phyloP scores from a whole-genome alignment of 2,797 vertebrate genomes.

The Rhyacichthys aspro region DNA sequence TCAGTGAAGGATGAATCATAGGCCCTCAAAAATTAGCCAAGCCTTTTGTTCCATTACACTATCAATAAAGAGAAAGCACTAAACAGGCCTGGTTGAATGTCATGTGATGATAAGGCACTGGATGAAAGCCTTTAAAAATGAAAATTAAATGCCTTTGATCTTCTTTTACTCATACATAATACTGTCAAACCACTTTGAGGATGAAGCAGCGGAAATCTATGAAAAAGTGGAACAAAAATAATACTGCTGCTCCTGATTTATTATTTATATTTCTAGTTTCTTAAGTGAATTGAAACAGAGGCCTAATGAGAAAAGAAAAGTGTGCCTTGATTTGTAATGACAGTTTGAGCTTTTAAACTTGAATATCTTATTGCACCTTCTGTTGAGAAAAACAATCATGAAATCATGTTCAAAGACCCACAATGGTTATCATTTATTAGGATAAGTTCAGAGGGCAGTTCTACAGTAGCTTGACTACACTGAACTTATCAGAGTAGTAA shows the following conservation, averaged over 20 bases:
- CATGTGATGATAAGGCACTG: constrained; percentile 43
- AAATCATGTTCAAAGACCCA: too few species aligned
- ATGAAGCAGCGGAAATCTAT: constrained; percentile 29
- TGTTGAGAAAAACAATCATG: too few species aligned
- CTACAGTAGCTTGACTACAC: constrained; percentile 47
- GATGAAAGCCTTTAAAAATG: constrained; percentile 59
- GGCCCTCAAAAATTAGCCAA: constrained; percentile 28
- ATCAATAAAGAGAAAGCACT: constrained; percentile 34
- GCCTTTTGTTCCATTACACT: constrained; percentile 24
- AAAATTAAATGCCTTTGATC: constrained; percentile 57
- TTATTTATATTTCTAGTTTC: not conserved
- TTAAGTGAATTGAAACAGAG: too few species aligned
- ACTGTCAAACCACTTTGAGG: constrained; percentile 31
- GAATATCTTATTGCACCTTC: too few species aligned
- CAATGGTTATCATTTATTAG: too few species aligned
- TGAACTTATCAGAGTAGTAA: constrained; percentile 27
- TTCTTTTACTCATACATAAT: constrained; percentile 41
- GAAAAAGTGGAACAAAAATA: not conserved
- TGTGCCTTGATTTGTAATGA: too few species aligned
- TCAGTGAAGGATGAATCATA: constrained; percentile 46
- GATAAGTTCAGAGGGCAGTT: too few species aligned
- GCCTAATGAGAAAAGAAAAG: too few species aligned
- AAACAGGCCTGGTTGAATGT: constrained; percentile 47
- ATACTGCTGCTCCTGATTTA: not conserved
- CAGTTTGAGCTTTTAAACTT: too few species aligned